Evolutionary conservation across 1,140 invertebrate genomes (phyloP), one percentile per base, ranked within the genome.

Genomic region (Rhyzopertha dominica): DNA sequence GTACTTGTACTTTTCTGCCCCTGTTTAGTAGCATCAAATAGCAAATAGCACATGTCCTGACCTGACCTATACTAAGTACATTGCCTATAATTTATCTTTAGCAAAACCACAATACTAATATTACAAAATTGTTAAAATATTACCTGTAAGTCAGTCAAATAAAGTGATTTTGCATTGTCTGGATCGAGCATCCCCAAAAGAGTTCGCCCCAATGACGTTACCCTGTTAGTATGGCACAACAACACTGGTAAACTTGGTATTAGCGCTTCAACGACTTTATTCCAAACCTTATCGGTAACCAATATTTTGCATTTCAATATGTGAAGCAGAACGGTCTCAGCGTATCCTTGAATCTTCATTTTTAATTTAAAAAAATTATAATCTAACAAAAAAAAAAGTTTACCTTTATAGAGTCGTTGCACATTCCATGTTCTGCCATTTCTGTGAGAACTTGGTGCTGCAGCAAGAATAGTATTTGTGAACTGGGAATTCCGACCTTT

Each of bases 111-210:
- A 20, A 10, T 36, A 24, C 17, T 13, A 12, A 2, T n/a, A 17
- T 0, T 38, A 13, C 4, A 1, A 12, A 38, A 38, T 13, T 38
- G 10, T n/a, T 22, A 24, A 31, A 19, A 29, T 29, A 7, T 23
- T 23, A 31, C 13, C 13, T 23, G 3, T 12, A 39, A 16, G 18
- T 37, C 24, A 30, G 28, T 41, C 24, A 43, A 41, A 20, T 44
- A 19, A 23, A 51, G 30, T 12, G 43, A 24, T 37, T 48, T 45
- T 3, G 53, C 51, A 1, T 39, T 70, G 50, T 82, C 79, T 2
- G 74, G 70, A 60, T 84, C 79, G 8, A 80, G 59, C 19, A 81
- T 75, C 54, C 77, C 78, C 18, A 76, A 70, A 22, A 82, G 63
- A 24, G 74, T 71, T 56, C 76, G 69, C 1, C 79, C 75, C 13